Evolutionary conservation across 2,888 invertebrate genomes (phyloP).

Genomic region (Apomyelois bistriatella): DNA sequence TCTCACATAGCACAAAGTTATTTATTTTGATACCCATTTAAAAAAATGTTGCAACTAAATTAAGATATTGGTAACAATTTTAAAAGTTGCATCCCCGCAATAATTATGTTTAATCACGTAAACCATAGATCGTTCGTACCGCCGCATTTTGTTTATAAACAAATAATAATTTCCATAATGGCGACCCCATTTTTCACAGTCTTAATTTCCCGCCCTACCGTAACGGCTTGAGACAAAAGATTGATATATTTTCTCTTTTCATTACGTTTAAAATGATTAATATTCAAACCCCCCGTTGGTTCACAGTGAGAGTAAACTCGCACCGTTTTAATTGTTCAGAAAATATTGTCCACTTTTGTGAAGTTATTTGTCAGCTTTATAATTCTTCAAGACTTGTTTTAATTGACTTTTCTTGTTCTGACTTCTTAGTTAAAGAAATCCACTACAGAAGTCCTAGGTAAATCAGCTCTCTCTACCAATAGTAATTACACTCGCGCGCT

Average conservation of each 20-base stretch:
- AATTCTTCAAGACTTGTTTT: background rate
- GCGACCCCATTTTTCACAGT: constrained; percentile 59
- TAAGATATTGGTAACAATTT: background rate
- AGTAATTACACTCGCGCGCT: too few relatives aligned
- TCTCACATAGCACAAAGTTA: too few relatives aligned
- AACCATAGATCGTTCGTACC: constrained; percentile 19
- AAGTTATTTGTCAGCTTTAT: background rate
- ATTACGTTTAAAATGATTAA: constrained; percentile 69
- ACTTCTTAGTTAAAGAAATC: too few relatives aligned
- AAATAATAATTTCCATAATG: constrained; percentile 71
- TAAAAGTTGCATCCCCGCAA: background rate
- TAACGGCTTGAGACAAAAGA: constrained; percentile 64
- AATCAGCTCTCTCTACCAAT: too few relatives aligned
- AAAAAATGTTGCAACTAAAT: too few relatives aligned
- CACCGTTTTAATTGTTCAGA: constrained; percentile 10
- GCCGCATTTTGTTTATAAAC: constrained; percentile 54
- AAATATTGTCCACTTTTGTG: constrained; percentile 14
- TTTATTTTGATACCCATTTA: too few relatives aligned
- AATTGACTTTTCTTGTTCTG: background rate
- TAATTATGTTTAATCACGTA: constrained; percentile 3
- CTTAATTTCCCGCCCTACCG: constrained; percentile 57
- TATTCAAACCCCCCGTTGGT: constrained; percentile 42
- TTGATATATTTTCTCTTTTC: constrained; percentile 70
- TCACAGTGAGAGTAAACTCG: constrained; percentile 13
- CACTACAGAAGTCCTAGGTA: too few relatives aligned